These are phyloP conservation scores for Sternarchorhynchus goeldii DNA, from an alignment of 2,797 vertebrate species.

Conservation along the genomic window DNA sequence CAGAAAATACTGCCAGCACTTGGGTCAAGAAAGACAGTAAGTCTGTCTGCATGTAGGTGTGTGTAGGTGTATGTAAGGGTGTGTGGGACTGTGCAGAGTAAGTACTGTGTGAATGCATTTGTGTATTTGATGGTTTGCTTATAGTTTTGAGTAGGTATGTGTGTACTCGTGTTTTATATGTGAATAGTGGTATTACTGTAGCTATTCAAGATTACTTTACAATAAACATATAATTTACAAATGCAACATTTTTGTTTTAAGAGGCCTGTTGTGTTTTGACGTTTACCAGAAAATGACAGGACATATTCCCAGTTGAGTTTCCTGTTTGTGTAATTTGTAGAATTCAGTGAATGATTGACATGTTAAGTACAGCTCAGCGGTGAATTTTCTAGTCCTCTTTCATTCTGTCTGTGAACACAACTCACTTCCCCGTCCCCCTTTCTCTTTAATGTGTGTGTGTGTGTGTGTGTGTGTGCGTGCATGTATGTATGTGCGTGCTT, in stretches of 20 bases:
- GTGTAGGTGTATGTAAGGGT: constrained; percentile 71
- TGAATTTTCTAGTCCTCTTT: not conserved
- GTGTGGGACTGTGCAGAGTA: constrained; percentile 26
- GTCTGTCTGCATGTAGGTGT: constrained; percentile 24
- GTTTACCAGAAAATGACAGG: not conserved
- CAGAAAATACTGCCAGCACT: constrained; percentile 89
- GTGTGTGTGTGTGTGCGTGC: not conserved
- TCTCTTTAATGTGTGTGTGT: not conserved
- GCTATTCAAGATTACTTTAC: not conserved
- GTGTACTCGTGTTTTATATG: too few relatives aligned
- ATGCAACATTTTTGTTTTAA: not conserved
- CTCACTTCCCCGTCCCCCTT: not conserved
- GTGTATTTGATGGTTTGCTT: too few relatives aligned
- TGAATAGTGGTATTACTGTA: not conserved
- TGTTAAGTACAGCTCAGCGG: too few relatives aligned
- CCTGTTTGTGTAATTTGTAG: not conserved
- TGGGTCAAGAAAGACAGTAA: constrained; percentile 97
- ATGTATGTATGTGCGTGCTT: constrained; percentile 72
- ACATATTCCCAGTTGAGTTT: too few relatives aligned
- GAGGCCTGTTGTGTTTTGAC: not conserved
- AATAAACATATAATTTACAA: not conserved
- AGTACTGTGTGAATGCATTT: not conserved
- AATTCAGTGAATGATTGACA: not conserved
- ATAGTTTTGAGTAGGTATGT: too few relatives aligned
- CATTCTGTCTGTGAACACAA: constrained; percentile 1